Evolutionary conservation across 2,113 vertebrate species (phyloP).

Genomic region (Gnathonemus longibarbis): DNA sequence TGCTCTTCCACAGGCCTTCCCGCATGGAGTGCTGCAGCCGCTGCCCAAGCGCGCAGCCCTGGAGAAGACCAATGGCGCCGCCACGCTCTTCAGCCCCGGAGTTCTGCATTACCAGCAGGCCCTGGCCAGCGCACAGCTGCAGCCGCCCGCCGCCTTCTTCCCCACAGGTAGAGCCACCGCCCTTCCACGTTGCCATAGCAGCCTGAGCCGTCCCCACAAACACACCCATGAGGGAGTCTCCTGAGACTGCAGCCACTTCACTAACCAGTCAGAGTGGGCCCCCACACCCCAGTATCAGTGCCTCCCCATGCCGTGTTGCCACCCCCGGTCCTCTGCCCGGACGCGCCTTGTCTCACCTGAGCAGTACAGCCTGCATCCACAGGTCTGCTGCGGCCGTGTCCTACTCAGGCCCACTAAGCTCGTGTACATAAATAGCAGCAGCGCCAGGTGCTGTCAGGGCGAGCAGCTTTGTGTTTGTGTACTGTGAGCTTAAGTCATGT

Average conservation of each 20-base stretch:
- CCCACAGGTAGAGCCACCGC: conserved; percentile 78
- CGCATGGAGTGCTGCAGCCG: conserved; percentile 88
- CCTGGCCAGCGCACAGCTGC: conserved; percentile 85
- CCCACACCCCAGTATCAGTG: not conserved
- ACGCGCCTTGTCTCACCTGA: not conserved
- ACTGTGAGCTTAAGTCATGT: not conserved
- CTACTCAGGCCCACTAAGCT: not conserved
- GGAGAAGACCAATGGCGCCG: conserved; percentile 90
- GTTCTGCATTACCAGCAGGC: conserved; percentile 99
- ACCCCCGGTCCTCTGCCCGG: not conserved
- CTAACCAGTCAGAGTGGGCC: conserved; percentile 10
- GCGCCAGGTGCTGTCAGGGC: not conserved
- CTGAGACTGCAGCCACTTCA: not conserved
- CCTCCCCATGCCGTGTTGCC: not conserved
- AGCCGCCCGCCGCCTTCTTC: conserved; percentile 85
- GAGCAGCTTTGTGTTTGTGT: not conserved
- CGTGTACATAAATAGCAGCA: not conserved
- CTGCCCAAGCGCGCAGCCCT: conserved; percentile 99
- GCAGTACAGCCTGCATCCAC: not conserved
- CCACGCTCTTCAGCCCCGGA: conserved; percentile 87
- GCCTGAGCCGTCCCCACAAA: not conserved
- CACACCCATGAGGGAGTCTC: not conserved
- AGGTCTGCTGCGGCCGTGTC: not conserved
- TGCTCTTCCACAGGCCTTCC: conserved; percentile 75
- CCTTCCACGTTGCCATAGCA: not conserved